Evolutionary conservation across 2,888 invertebrate species (phyloP).

Genomic region (Imbricaverruca yamaguchii): DNA sequence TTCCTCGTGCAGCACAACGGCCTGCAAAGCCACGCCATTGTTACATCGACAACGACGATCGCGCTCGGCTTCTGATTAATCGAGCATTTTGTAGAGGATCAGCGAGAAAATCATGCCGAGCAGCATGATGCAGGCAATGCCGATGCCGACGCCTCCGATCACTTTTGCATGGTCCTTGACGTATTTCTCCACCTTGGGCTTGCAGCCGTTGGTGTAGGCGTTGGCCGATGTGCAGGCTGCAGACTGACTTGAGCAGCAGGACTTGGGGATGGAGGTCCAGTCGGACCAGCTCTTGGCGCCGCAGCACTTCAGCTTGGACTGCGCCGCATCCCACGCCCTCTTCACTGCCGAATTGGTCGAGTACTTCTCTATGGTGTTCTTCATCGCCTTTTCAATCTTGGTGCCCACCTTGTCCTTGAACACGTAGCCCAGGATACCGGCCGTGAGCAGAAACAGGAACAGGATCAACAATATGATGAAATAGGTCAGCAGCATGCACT

Average conservation of each 20-base stretch:
- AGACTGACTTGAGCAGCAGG: not conserved
- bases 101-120: conserved; percentile 50
- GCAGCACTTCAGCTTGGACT: conserved; percentile 45
- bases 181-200: conserved; percentile 58
- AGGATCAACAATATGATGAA: conserved; percentile 80
- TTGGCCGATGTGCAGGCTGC: conserved; percentile 48
- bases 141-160: conserved; percentile 71
- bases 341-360: conserved; percentile 55
- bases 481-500: conserved; percentile 88
- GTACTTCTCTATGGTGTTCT: conserved; percentile 64
- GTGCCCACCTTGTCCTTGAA: conserved; percentile 73
- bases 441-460: conserved; percentile 81
- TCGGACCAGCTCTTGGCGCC: conserved; percentile 26
- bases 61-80: conserved; percentile 24
- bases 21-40: not conserved
- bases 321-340: conserved; percentile 80
- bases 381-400: conserved; percentile 69
- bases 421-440: conserved; percentile 82
- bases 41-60: not conserved
- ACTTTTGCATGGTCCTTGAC: conserved; percentile 69
- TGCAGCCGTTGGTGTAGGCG: conserved; percentile 66
- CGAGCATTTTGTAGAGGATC: conserved; percentile 72
- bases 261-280: conserved; percentile 23
- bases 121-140: conserved; percentile 76
- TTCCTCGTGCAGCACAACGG: too few relatives aligned